Percentiles rank a stretch among this genome's conserved stretches.
phyloP scores from a whole-genome alignment of 2,888 invertebrate genomes.

The Rhingia rostrata region DNA sequence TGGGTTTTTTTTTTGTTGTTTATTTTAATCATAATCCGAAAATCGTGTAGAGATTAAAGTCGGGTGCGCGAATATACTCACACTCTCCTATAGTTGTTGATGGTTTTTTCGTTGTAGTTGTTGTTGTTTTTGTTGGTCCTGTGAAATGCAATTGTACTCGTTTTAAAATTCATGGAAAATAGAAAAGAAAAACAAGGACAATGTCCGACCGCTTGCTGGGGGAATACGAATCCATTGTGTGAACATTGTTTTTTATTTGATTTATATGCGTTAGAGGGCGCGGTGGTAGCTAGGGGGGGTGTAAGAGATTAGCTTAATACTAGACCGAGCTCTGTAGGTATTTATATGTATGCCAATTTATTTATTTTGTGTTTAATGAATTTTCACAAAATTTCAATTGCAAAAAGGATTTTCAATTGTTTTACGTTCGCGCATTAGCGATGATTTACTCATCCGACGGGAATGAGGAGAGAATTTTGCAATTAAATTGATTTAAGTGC shows the following conservation, averaged over 20 bases:
- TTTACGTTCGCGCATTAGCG: conserved; percentile 59
- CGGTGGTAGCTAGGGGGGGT: conserved; percentile 43
- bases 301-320: conserved; percentile 69
- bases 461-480: conserved; percentile 1
- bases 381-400: conserved; percentile 58
- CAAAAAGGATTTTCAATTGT: conserved; percentile 48
- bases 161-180: conserved; percentile 55
- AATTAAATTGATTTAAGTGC: conserved; percentile 62
- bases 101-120: conserved; percentile 38
- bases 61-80: conserved; percentile 16
- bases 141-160: conserved; percentile 63
- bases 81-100: conserved; percentile 35
- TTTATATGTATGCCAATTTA: background rate
- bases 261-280: conserved; percentile 47
- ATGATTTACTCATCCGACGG: conserved; percentile 47
- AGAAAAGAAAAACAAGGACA: conserved; percentile 20
- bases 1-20: conserved; percentile 14
- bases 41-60: conserved; percentile 71
- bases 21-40: conserved; percentile 68
- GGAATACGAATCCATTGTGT: conserved; percentile 36
- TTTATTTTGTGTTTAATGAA: conserved; percentile 39
- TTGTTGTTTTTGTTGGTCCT: conserved; percentile 11
- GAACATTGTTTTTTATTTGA: conserved; percentile 59
- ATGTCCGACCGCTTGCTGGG: background rate
- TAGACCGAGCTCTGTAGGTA: conserved; percentile 5